Conservation (phyloP, 2,888 invertebrate genomes). For the Merodon equestris region DNA sequence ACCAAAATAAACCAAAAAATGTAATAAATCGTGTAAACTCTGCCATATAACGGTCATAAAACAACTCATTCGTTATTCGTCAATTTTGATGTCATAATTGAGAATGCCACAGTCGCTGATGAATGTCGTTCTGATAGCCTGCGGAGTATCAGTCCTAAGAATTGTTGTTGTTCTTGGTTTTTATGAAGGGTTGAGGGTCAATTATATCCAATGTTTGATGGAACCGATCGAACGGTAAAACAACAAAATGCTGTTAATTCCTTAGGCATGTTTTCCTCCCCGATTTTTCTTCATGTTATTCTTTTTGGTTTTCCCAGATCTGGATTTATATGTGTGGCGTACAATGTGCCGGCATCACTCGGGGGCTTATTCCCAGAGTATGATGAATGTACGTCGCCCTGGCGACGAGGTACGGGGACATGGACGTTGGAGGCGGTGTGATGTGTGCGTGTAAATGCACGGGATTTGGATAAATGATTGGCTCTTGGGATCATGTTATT, state of each 20-base stretch:
- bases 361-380: slow-evolving; percentile 34
- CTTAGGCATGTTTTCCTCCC: slow-evolving; percentile 47
- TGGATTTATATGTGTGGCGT: no score
- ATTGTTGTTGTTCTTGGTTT: slow-evolving; percentile 12
- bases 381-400: slow-evolving; percentile 39
- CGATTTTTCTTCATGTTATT: slow-evolving; percentile 19
- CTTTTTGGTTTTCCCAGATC: slow-evolving; percentile 36
- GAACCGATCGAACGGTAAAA: slow-evolving; percentile 62
- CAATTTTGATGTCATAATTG: slow-evolving; percentile 48
- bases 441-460: slow-evolving; percentile 51
- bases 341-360: slow-evolving; percentile 19
- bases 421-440: not conserved
- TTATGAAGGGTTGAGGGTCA: slow-evolving; percentile 5
- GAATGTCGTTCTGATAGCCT: slow-evolving; percentile 38
- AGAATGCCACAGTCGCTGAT: slow-evolving; percentile 23
- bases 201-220: slow-evolving; percentile 52
- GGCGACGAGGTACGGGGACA: no score
- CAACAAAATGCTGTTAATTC: slow-evolving; percentile 53
- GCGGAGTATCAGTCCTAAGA: slow-evolving; percentile 35
- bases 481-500: slow-evolving; percentile 26
- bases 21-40: slow-evolving; percentile 36
- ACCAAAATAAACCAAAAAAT: not conserved
- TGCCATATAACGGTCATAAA: slow-evolving; percentile 19
- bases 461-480: slow-evolving; percentile 48
- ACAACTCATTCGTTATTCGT: slow-evolving; percentile 17